Evolutionary conservation across 2,797 vertebrate genomes (phyloP), one percentile per base, ranked within the genome.

Genomic region (Dallia pectoralis): DNA sequence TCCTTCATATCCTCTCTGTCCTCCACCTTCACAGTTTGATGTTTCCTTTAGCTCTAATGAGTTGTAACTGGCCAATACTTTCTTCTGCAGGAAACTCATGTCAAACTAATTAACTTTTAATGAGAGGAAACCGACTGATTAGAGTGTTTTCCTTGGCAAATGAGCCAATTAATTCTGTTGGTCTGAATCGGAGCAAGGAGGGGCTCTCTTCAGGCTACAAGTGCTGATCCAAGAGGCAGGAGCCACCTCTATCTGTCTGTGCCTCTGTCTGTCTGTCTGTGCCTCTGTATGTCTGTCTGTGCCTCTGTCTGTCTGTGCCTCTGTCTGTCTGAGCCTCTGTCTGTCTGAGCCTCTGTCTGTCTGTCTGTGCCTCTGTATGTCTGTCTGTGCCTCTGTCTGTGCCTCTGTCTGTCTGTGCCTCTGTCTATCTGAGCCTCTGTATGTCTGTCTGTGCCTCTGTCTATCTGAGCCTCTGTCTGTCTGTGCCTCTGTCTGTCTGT

Each of bases 121-220:
- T 93, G 94, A 95, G 93, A 93, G 93, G 93, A 95, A 96, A 94
- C 89, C 89, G 87, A 89, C 91, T 94, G 94, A 95, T 95, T 94
- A 95, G 93, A 92, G 93, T 95, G 95, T 94, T 96, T 95, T 94
- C 91, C 87, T 91, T 94, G 94, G 94, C 94, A 91, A 91, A 92
- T 82, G 76, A 93, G 91, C 86, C 92, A 89, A 93, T 94, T 94
- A 93, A 95, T 94, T 91, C 91, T 94, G 91, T 89, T 89, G 84
- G 88, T 91, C 88, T 87, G 85, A 93, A 90, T 91, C 91, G 32
- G 69, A 16, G 61, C 36, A 16, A 18, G 56, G 14, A 63, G 25
- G 6, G 22, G 32, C 53, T 56, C 8, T 56, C n/a, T 56, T 56
- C 22, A 18, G 25, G 22, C 8, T 7, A 4, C 19, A 32, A 29